Evolutionary conservation across 2,888 invertebrate species (phyloP), one percentile per base, ranked within the genome.

Genomic region (Eupithecia pulchellata): DNA sequence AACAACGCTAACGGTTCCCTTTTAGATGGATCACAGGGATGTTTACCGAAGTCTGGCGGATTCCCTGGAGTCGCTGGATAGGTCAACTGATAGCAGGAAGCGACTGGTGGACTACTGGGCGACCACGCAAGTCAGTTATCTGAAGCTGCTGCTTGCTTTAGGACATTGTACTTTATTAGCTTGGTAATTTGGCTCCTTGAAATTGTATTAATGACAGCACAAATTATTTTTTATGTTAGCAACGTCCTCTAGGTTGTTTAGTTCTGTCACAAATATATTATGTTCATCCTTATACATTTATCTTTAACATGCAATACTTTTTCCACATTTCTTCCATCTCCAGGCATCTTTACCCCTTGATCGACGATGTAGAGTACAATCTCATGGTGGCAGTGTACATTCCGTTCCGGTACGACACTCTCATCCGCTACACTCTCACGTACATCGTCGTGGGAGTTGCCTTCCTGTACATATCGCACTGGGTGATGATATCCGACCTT

Each of bases 331-430:
- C 69, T 39, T 34, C 17, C 14, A 3, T 27, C 11, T 30, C 14
- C 25, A 92, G 92, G 92, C 82, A 86, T 62, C 74, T 83, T 0
- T 89, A 84, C 65, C 91, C 91, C 1, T 62, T 92, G 42, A 68
- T 91, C 17, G 93, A 92, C 30, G 91, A 91, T 9, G 42, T 91
- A 4, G 90, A 91, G 0, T 92, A 91, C 79, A 92, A 93, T 70
- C 74, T 92, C 2, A 84, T 88, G 61, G 85, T 89, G 0, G 82
- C 84, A 55, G 61, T 0, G 75, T 91, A 0, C 82, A 82, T 5
- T 63, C 92, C 92, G 0, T 89, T 86, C 69, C 69, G 82, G 63
- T 90, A 88, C 80, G 73, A 77, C 61, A 83, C 82, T 0, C 81
- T 85, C 0, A 6, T 11, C 0, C 61, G 78, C 1, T 93, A 92